Conservation (phyloP, 2,113 vertebrate genomes). For the Orientallactaga bullata region DNA sequence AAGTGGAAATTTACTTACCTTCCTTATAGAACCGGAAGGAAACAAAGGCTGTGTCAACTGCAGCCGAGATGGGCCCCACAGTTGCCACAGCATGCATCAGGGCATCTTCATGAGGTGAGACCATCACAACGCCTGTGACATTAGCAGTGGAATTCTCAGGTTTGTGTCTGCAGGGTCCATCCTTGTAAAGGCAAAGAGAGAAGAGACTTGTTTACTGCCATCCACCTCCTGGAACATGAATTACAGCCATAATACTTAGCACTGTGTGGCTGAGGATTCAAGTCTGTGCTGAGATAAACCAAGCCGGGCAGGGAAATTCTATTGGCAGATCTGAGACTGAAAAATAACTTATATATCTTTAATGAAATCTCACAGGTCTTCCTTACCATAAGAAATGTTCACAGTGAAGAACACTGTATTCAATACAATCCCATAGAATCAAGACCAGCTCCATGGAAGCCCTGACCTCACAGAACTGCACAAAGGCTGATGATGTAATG, state of each 20-base stretch:
- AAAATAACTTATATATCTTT: neutral
- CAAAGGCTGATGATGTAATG: neutral
- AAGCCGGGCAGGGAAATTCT: neutral
- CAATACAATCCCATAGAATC: neutral
- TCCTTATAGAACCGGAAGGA: slow-evolving; percentile 96
- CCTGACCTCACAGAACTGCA: neutral
- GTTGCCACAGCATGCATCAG: slow-evolving; percentile 94
- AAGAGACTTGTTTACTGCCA: neutral
- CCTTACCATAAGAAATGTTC: neutral
- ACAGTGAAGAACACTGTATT: neutral
- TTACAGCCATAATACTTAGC: neutral
- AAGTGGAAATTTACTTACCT: slow-evolving; percentile 84
- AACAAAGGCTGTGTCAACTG: slow-evolving; percentile 92
- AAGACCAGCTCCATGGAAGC: neutral
- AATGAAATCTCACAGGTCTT: neutral
- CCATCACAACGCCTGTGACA: slow-evolving; percentile 92
- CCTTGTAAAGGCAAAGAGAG: slow-evolving; percentile 86
- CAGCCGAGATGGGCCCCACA: slow-evolving; percentile 94
- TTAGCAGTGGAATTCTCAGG: slow-evolving; percentile 90
- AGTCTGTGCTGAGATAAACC: neutral
- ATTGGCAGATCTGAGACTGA: neutral
- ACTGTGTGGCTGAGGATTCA: neutral
- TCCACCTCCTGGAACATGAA: neutral
- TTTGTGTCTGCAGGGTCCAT: slow-evolving; percentile 90
- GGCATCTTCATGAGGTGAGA: slow-evolving; percentile 88